A percentile compares a stretch with the other conserved stretches of the same genome.
Evolutionary conservation across 2,113 vertebrate species (phyloP).

Genomic region (Malurus alboscapulatus): DNA sequence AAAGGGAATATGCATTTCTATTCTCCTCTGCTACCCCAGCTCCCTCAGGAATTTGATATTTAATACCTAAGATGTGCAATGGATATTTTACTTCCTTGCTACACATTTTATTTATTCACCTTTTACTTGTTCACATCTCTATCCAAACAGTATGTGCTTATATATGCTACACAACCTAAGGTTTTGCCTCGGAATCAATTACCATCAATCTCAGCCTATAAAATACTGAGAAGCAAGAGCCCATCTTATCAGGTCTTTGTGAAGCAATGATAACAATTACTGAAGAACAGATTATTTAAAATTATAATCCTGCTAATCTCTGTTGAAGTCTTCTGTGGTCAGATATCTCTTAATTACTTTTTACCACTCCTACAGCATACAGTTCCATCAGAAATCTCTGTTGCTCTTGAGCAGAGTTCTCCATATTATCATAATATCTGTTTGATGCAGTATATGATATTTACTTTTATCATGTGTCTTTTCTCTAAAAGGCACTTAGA

Average conservation of each 20-base stretch:
- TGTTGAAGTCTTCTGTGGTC: background rate
- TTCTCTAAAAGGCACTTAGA: background rate
- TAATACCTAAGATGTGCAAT: background rate
- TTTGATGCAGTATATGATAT: background rate
- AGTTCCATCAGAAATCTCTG: background rate
- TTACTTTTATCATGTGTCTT: background rate
- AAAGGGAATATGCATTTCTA: background rate
- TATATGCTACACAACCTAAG: background rate
- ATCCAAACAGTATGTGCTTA: background rate
- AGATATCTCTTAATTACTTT: background rate
- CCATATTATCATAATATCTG: background rate
- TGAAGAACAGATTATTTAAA: background rate
- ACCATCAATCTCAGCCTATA: background rate
- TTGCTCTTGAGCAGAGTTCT: background rate
- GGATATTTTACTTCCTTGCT: constrained; percentile 1
- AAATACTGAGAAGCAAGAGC: background rate
- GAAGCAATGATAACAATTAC: background rate
- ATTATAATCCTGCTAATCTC: background rate
- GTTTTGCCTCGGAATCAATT: background rate
- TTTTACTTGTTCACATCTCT: background rate
- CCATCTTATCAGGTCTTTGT: background rate
- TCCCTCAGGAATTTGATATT: background rate
- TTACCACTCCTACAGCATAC: background rate
- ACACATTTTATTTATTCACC: background rate
- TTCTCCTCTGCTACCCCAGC: background rate